Evolutionary conservation across 2,797 vertebrate genomes (phyloP), one percentile per base, ranked within the genome.

Genomic region (Periophthalmus magnuspinnatus): DNA sequence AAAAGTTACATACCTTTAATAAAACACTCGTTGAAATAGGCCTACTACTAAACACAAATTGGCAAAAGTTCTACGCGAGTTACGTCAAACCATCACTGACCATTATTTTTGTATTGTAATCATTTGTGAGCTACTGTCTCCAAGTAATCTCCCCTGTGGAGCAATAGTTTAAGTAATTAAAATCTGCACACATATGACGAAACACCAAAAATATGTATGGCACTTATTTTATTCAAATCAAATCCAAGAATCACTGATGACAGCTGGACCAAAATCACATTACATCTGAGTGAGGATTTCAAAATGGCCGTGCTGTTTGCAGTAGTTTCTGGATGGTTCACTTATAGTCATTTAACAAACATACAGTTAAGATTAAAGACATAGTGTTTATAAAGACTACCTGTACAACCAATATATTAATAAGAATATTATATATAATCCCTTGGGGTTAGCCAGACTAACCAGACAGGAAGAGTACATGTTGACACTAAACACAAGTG

Each of bases 151-250:
- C 22, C 55, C 13, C 28, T 56, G 55, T 24, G 11, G 22, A 32
- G 19, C 13, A 33, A 19, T 34, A 19, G 13, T 33, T 5, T 32
- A 17, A 21, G 14, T 38, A n/a, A 45, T 45, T 45, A 41, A 45
- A 45, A 45, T 45, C 13, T 45, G 13, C 41, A 4, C 13, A 45
- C 14, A 45, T 45, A 45, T 45, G 47, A 56, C 34, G 34, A 75
- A 82, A 68, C n/a, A 78, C 59, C 64, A 68, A 72, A 67, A 68
- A 14, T 21, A 67, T 77, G 71, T 74, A 90, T 94, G 91, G 91
- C 90, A 93, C 90, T 82, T 86, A 74, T 80, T 92, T 94, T 93
- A 93, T 91, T 94, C 75, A 80, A 88, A 92, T 90, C 71, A 88
- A 87, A 89, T 84, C 70, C 55, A 85, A 81, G 71, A 81, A 80